These are phyloP conservation scores for Stomatorhinus ivindoensis DNA, from an alignment of 2,113 vertebrate genomes.

Conservation along the genomic window DNA sequence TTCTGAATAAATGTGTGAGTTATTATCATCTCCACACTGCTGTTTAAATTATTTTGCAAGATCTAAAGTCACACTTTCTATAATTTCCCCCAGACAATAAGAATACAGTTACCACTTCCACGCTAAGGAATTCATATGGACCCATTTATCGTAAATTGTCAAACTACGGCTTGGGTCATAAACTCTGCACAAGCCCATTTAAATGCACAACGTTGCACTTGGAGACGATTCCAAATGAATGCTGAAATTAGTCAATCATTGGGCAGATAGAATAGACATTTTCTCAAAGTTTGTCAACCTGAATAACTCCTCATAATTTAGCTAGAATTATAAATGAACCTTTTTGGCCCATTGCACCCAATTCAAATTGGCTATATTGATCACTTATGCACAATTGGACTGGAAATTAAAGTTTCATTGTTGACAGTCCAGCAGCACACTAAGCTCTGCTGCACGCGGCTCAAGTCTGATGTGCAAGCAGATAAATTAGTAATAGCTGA, in stretches of 20 bases:
- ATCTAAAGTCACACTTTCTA: conserved; percentile 30
- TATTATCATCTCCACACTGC: neutral
- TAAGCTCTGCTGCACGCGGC: conserved; percentile 6
- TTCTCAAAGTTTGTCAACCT: conserved; percentile 16
- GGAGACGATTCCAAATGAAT: conserved; percentile 1
- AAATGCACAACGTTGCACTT: neutral
- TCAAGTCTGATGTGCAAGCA: conserved; percentile 25
- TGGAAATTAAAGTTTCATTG: conserved; percentile 34
- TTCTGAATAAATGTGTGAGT: neutral
- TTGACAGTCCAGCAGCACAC: conserved; percentile 8
- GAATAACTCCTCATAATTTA: conserved; percentile 38
- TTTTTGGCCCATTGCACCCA: conserved; percentile 35
- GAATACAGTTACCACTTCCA: conserved; percentile 39
- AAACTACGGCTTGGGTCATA: conserved; percentile 18
- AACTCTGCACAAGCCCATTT: neutral
- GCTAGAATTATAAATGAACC: conserved; percentile 34
- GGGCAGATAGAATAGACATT: conserved; percentile 11
- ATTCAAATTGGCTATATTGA: conserved; percentile 34
- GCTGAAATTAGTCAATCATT: neutral
- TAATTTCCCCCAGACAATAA: conserved; percentile 36
- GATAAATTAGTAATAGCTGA: conserved; percentile 5
- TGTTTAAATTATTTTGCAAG: neutral
- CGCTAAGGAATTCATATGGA: conserved; percentile 36
- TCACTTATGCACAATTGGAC: conserved; percentile 48
- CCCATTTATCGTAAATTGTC: conserved; percentile 51